Evolutionary conservation across 1,140 invertebrate species (phyloP).

Genomic region (Zophobas morio): DNA sequence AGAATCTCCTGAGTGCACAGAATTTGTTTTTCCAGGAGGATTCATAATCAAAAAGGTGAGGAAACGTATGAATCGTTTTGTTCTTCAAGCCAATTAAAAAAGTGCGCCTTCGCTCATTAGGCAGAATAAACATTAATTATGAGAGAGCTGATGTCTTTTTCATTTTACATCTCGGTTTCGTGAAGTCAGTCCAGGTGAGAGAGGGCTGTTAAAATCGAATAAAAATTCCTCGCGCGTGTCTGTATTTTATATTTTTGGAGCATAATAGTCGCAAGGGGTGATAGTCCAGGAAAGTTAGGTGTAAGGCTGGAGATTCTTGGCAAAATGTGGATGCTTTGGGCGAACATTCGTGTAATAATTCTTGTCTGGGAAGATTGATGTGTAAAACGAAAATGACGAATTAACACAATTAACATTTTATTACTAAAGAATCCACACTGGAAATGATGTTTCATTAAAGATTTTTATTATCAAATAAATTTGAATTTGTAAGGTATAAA

Average conservation of each 20-base stretch:
- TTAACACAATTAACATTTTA: too few relatives aligned
- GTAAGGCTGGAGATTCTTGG: too few relatives aligned
- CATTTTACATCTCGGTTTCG: neutral
- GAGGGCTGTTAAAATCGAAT: neutral
- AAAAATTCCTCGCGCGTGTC: neutral
- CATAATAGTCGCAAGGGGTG: neutral
- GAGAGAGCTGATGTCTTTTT: slow-evolving; percentile 21
- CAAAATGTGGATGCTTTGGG: too few relatives aligned
- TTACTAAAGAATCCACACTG: too few relatives aligned
- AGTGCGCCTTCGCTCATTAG: slow-evolving; percentile 18
- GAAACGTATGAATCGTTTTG: slow-evolving; percentile 22
- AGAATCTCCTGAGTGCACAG: neutral
- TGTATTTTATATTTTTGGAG: slow-evolving; percentile 1
- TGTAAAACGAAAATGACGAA: too few relatives aligned
- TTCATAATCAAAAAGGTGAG: neutral
- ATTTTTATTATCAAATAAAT: too few relatives aligned
- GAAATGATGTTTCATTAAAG: too few relatives aligned
- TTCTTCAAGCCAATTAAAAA: slow-evolving; percentile 29
- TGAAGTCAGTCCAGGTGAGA: neutral
- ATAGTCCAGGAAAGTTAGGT: too few relatives aligned
- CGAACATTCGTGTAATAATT: too few relatives aligned
- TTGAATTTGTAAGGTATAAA: too few relatives aligned
- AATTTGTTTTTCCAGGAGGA: neutral
- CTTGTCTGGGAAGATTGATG: too few relatives aligned
- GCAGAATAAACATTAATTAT: slow-evolving; percentile 38